Conservation (phyloP, 1,140 invertebrate genomes). For the Tenebrio molitor region DNA sequence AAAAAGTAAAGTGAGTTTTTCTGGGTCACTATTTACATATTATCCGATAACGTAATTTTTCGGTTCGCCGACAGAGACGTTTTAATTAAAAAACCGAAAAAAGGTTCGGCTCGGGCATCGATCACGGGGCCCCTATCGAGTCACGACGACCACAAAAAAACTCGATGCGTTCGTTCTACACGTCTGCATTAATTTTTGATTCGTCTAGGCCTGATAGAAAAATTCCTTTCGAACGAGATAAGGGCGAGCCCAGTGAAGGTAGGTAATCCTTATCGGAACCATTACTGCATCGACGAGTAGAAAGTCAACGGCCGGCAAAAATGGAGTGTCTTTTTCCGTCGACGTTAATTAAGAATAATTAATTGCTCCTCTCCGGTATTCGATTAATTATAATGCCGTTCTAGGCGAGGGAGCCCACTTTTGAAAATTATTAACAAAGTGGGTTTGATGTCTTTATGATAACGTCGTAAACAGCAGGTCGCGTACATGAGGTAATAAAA, state of each 20-base stretch:
- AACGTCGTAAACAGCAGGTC: conserved; percentile 18
- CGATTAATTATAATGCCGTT: conserved; percentile 13
- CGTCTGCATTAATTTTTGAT: no score
- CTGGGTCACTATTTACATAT: conserved; percentile 42
- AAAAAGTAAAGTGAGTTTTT: conserved; percentile 45
- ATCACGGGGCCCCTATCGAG: conserved; percentile 14
- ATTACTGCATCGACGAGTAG: conserved; percentile 11
- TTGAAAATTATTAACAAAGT: conserved; percentile 16
- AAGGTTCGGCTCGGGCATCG: no score
- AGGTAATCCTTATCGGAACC: conserved; percentile 11
- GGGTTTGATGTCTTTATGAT: conserved; percentile 26
- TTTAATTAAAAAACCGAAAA: conserved; percentile 24
- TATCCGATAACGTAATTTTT: conserved; percentile 36
- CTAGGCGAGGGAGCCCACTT: not conserved
- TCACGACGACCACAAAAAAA: not conserved
- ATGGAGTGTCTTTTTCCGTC: not conserved
- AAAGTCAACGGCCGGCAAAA: conserved; percentile 7
- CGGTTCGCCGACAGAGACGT: not conserved
- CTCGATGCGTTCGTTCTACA: conserved; percentile 9
- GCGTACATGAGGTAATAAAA: conserved; percentile 24
- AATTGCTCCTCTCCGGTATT: conserved; percentile 2
- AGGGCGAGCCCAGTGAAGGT: conserved; percentile 17
- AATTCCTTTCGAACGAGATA: not conserved
- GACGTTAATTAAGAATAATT: conserved; percentile 8
- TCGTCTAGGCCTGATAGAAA: no score